Conservation (phyloP, 2,888 invertebrate genomes). For the Augochlorella aurata region DNA sequence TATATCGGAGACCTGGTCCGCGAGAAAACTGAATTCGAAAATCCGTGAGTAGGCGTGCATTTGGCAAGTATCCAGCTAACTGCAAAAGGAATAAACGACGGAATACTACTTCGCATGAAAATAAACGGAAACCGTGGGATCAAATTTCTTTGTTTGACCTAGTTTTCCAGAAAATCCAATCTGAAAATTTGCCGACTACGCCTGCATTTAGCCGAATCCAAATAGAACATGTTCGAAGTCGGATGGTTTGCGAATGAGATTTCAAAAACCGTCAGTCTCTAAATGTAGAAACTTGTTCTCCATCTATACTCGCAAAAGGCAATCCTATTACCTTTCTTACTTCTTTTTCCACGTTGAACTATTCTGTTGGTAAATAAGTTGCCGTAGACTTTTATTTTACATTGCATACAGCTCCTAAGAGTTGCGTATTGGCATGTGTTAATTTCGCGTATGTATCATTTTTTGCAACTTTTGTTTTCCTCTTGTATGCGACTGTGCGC, state of each 20-base stretch:
- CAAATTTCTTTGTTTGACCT: not conserved
- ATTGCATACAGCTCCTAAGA: too few relatives aligned
- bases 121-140: not conserved
- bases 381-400: too few relatives aligned
- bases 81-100: not conserved
- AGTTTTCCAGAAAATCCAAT: not conserved
- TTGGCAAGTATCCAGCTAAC: not conserved
- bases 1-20: not conserved
- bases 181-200: not conserved
- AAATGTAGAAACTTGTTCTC: not conserved
- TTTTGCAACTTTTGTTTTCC: too few relatives aligned
- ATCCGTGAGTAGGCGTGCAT: not conserved
- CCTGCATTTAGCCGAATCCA: not conserved
- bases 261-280: not conserved
- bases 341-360: too few relatives aligned
- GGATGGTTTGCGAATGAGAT: not conserved
- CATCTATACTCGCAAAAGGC: not conserved
- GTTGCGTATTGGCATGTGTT: too few relatives aligned
- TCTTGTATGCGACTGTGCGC: too few relatives aligned
- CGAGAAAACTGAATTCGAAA: not conserved
- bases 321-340: too few relatives aligned
- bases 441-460: too few relatives aligned
- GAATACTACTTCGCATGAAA: not conserved
- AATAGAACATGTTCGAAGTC: not conserved
- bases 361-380: too few relatives aligned